These are phyloP conservation scores for Leptobrachium leishanense DNA, from an alignment of 2,113 vertebrate genomes.

Conservation along the genomic window DNA sequence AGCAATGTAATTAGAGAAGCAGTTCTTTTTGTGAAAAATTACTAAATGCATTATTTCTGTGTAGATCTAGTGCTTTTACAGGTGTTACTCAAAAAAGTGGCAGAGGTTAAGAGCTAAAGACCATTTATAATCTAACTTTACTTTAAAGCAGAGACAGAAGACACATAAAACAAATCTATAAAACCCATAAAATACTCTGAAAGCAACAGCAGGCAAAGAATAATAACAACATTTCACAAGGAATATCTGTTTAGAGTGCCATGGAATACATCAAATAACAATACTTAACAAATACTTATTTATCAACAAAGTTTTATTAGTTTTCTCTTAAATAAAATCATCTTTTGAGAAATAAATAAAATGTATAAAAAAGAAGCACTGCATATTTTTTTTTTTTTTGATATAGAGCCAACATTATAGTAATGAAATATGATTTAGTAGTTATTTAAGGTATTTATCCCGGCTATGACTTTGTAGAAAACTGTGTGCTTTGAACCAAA, in stretches of 20 bases:
- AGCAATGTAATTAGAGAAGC: slow-evolving; percentile 65
- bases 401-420: no score
- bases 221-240: slow-evolving; percentile 50
- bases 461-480: no score
- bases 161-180: slow-evolving; percentile 57
- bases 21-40: slow-evolving; percentile 53
- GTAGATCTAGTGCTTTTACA: slow-evolving; percentile 56
- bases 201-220: slow-evolving; percentile 54
- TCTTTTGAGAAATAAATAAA: no score
- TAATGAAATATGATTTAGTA: no score
- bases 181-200: slow-evolving; percentile 55
- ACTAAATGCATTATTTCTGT: slow-evolving; percentile 51
- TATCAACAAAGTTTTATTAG: no score
- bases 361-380: no score
- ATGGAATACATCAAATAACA: not conserved
- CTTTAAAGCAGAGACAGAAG: slow-evolving; percentile 54
- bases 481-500: no score
- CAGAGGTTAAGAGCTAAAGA: slow-evolving; percentile 51
- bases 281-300: no score
- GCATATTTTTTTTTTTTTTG: no score
- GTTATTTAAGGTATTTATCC: no score
- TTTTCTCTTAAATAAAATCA: no score
- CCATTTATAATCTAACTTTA: slow-evolving; percentile 51
- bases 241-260: slow-evolving; percentile 13
- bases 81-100: slow-evolving; percentile 54